These are phyloP conservation scores for Anas flavirostris DNA, from an alignment of 2,797 vertebrate species.

Conservation along the genomic window DNA sequence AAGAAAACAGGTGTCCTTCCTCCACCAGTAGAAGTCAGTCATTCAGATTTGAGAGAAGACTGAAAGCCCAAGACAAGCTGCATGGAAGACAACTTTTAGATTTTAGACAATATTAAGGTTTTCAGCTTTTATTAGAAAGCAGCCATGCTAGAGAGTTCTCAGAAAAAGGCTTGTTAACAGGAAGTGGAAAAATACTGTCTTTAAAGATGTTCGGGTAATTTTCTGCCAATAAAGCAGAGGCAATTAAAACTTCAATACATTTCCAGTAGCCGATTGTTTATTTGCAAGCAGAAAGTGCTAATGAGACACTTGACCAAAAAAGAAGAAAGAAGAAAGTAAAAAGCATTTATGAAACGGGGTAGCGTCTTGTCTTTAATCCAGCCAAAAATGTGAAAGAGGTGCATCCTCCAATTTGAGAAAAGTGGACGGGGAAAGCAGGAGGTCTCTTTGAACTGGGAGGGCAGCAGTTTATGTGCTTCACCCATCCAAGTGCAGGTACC, in stretches of 20 bases:
- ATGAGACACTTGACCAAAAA: not conserved
- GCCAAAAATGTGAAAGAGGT: not conserved
- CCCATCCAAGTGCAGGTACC: accelerated
- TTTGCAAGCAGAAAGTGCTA: not conserved
- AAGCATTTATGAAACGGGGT: not conserved
- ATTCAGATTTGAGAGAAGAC: not conserved
- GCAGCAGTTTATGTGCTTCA: not conserved
- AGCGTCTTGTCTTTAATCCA: not conserved
- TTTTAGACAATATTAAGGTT: not conserved
- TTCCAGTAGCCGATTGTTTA: not conserved
- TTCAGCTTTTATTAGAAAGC: not conserved
- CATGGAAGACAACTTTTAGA: not conserved
- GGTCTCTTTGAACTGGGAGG: not conserved
- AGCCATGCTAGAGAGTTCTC: not conserved
- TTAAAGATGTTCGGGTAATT: not conserved
- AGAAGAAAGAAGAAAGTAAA: not conserved
- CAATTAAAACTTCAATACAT: not conserved
- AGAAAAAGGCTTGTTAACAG: not conserved
- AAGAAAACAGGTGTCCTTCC: not conserved
- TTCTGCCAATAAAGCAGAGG: not conserved
- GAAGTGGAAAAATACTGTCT: not conserved
- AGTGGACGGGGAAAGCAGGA: accelerated
- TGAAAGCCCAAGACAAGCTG: not conserved
- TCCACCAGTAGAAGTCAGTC: not conserved
- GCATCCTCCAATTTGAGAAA: not conserved